phyloP scores from a whole-genome alignment of 2,113 vertebrate genomes.

The Falcunculus frontatus region DNA sequence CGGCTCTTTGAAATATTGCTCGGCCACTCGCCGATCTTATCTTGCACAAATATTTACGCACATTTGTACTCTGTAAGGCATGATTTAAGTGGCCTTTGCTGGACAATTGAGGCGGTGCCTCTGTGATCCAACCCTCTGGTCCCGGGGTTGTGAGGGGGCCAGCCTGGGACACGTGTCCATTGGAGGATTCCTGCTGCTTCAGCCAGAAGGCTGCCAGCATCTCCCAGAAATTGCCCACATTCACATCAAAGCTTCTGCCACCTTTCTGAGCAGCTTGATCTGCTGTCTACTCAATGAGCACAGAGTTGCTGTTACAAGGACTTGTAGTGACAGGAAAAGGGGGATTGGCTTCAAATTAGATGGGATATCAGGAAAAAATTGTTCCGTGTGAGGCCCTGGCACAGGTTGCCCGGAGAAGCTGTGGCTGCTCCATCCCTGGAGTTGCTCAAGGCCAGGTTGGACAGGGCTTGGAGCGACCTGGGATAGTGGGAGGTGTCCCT shows the following conservation, averaged over 20 bases:
- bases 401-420: not conserved
- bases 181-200: not conserved
- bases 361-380: not conserved
- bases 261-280: not conserved
- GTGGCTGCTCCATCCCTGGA: not conserved
- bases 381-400: not conserved
- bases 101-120: not conserved
- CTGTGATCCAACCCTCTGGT: not conserved
- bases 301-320: not conserved
- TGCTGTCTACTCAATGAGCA: not conserved
- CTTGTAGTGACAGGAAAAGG: not conserved
- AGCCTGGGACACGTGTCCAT: not conserved
- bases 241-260: not conserved
- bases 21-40: constrained; percentile 40
- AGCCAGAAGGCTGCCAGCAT: not conserved
- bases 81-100: constrained; percentile 7
- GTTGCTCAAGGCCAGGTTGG: not conserved
- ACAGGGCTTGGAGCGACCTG: not conserved
- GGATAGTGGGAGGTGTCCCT: not conserved
- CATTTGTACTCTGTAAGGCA: constrained; percentile 3
- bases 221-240: not conserved
- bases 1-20: constrained; percentile 59
- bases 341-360: not conserved
- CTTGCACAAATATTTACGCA: constrained; percentile 58
- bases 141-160: not conserved